phyloP scores from a whole-genome alignment of 2,797 vertebrate species.

The Xyrichtys novacula region DNA sequence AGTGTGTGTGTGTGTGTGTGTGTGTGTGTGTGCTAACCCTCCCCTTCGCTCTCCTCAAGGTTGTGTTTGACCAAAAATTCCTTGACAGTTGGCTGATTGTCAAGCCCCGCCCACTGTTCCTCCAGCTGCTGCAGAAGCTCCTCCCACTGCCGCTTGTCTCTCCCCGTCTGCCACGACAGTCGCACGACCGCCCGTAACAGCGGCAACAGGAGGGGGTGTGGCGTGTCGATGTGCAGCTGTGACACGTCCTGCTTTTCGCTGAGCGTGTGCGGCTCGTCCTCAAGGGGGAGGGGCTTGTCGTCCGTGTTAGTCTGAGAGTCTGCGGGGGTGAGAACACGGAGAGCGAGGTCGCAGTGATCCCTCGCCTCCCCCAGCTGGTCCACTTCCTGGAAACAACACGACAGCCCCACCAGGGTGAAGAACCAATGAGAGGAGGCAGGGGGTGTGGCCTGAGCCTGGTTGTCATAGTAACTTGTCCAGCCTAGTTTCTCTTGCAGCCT shows the following conservation, averaged over 20 bases:
- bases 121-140: constrained; percentile 86
- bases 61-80: constrained; percentile 90
- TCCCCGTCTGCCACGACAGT: constrained; percentile 92
- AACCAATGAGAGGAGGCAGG: constrained; percentile 78
- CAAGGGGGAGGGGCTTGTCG: constrained; percentile 20
- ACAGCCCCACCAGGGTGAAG: constrained; percentile 90
- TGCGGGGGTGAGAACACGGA: constrained; percentile 82
- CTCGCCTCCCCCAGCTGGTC: constrained; percentile 89
- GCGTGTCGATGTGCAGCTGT: constrained; percentile 4
- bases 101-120: constrained; percentile 80
- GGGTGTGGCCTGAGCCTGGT: constrained; percentile 60
- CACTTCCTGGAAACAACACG: constrained; percentile 91
- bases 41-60: constrained; percentile 80
- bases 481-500: constrained; percentile 91
- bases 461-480: constrained; percentile 67
- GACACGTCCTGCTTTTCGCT: constrained; percentile 29
- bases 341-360: constrained; percentile 88
- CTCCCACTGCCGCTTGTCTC: constrained; percentile 92
- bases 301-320: neutral
- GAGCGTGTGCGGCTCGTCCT: constrained; percentile 30
- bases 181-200: constrained; percentile 89
- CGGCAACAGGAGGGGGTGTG: constrained; percentile 87
- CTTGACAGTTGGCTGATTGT: constrained; percentile 87
- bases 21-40: constrained; percentile 29
- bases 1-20: constrained; percentile 15